Percentiles rank a stretch among this genome's conserved stretches.
Conservation (phyloP, 92 coral and sea anemone genomes). For the Siderastrea radians region DNA sequence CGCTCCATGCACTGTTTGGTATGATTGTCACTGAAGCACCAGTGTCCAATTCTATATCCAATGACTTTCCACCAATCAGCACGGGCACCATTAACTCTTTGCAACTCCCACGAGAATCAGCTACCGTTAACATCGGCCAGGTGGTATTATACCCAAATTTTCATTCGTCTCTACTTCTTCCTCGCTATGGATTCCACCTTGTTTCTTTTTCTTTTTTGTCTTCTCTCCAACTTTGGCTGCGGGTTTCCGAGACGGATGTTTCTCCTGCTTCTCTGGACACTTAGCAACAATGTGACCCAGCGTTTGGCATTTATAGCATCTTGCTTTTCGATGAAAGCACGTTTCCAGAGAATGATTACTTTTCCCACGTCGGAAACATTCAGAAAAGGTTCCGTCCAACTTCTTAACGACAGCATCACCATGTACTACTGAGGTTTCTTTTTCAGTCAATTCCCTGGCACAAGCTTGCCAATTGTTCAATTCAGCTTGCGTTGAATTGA, state of each 20-base stretch:
- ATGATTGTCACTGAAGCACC: constrained; percentile 62
- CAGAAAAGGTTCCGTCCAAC: constrained; percentile 16
- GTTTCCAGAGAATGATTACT: constrained; percentile 55
- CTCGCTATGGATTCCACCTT: constrained; percentile 19
- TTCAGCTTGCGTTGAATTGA: constrained; percentile 62
- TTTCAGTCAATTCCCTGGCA: constrained; percentile 55
- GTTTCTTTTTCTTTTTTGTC: constrained; percentile 27
- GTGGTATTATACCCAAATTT: not conserved
- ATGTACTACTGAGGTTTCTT: constrained; percentile 48
- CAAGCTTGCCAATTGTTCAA: constrained; percentile 39
- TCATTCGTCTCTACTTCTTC: not conserved
- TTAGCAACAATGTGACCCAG: constrained; percentile 43
- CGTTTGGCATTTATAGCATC: constrained; percentile 49
- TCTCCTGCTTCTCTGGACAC: too few relatives aligned
- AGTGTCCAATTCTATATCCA: constrained; percentile 44
- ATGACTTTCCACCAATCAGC: not conserved
- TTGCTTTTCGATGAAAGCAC: constrained; percentile 58
- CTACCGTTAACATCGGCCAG: constrained; percentile 47
- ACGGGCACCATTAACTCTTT: constrained; percentile 20
- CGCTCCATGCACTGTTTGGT: constrained; percentile 32
- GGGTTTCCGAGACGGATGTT: not conserved
- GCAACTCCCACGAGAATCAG: constrained; percentile 16
- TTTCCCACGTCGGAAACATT: constrained; percentile 68
- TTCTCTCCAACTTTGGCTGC: not conserved
- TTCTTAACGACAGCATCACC: constrained; percentile 12